These are phyloP conservation scores for Cossypha caffra DNA, from an alignment of 2,797 vertebrate species.

Conservation along the genomic window DNA sequence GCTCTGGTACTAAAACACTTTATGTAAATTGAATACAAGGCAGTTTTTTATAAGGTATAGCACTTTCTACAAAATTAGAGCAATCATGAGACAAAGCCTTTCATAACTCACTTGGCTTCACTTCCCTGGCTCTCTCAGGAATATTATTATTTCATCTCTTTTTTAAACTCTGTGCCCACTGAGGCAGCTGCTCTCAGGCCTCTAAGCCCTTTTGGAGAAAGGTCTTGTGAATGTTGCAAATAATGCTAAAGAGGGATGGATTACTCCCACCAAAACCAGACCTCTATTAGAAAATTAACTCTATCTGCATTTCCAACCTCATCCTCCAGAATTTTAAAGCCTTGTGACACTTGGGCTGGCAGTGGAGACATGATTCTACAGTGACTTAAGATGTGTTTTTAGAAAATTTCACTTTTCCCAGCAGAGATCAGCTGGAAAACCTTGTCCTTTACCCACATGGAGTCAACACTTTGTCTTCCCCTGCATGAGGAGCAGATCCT, in stretches of 20 bases:
- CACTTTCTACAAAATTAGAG: slow-evolving; percentile 43
- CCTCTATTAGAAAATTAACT: background rate
- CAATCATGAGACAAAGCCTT: slow-evolving; percentile 18
- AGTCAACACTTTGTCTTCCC: background rate
- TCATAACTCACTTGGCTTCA: slow-evolving; percentile 34
- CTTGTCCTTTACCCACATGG: background rate
- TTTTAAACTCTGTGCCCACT: background rate
- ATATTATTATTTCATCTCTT: background rate
- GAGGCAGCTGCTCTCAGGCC: background rate
- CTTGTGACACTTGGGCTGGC: background rate
- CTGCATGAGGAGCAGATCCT: background rate
- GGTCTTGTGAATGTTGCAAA: background rate
- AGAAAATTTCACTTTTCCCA: background rate
- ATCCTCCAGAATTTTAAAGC: background rate
- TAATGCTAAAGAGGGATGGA: background rate
- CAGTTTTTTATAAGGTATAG: slow-evolving; percentile 7
- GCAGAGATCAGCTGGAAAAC: background rate
- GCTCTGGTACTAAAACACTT: background rate
- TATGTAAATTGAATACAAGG: slow-evolving; percentile 30
- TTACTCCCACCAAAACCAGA: background rate
- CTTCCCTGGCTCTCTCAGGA: background rate
- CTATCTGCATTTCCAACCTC: background rate
- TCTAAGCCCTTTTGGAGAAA: background rate
- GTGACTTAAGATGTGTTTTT: background rate
- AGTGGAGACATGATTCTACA: background rate